These are phyloP conservation scores for Nemoura dubitans DNA, from an alignment of 2,888 invertebrate genomes.

Conservation along the genomic window DNA sequence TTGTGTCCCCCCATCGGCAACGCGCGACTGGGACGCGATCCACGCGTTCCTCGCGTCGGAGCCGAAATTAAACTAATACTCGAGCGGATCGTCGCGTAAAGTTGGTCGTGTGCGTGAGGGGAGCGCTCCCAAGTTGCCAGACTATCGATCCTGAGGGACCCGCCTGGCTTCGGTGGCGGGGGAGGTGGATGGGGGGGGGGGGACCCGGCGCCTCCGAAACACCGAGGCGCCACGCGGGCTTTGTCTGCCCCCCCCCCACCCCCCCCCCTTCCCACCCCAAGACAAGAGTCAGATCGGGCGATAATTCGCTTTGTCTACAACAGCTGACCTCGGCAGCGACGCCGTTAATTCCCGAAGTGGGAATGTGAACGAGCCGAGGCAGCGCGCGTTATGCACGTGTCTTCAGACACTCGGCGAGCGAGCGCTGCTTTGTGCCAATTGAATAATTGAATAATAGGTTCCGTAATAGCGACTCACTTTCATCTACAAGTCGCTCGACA, in stretches of 20 bases:
- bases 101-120: too few relatives aligned
- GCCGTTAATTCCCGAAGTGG: neutral
- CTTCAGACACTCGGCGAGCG: neutral
- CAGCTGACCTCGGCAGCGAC: neutral
- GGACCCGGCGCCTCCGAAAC: neutral
- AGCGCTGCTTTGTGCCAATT: neutral
- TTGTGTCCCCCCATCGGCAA: too few relatives aligned
- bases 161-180: too few relatives aligned
- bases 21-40: too few relatives aligned
- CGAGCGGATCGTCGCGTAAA: neutral
- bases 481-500: neutral
- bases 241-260: neutral
- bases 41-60: too few relatives aligned
- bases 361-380: too few relatives aligned
- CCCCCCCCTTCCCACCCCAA: neutral
- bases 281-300: neutral
- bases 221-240: neutral
- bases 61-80: neutral
- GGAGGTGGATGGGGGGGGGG: too few relatives aligned
- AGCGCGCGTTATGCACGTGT: neutral
- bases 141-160: too few relatives aligned
- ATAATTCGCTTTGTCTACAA: neutral
- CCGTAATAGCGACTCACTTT: neutral
- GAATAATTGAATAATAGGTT: conserved; percentile 12
- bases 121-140: too few relatives aligned